Evolutionary conservation across 2,113 vertebrate species (phyloP).

Genomic region (Lepisosteus osseus): DNA sequence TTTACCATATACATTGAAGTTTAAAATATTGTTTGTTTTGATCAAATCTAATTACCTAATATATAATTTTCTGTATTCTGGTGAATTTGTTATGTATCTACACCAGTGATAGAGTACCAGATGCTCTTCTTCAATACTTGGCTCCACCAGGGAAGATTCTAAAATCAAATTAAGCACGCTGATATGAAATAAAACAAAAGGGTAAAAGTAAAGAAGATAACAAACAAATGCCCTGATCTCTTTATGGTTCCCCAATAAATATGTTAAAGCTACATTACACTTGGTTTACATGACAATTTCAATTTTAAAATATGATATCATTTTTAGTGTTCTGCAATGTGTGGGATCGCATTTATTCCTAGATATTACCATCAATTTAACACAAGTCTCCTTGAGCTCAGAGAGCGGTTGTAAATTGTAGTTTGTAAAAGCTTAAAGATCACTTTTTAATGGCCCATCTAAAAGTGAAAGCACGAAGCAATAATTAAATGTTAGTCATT

Average conservation of each 20-base stretch:
- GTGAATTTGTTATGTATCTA: constrained; percentile 41
- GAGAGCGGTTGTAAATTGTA: constrained; percentile 3
- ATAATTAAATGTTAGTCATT: neutral
- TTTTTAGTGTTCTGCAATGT: constrained; percentile 19
- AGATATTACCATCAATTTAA: constrained; percentile 19
- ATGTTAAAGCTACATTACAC: constrained; percentile 29
- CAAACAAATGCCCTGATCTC: constrained; percentile 8
- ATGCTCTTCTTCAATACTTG: no score
- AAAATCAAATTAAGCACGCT: no score
- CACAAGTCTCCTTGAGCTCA: constrained; percentile 8
- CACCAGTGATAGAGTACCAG: constrained; percentile 45
- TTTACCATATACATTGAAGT: no score
- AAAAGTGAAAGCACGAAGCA: neutral
- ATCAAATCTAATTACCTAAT: neutral
- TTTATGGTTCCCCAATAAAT: constrained; percentile 15
- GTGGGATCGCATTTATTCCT: constrained; percentile 27
- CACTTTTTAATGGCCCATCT: neutral
- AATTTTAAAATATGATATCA: constrained; percentile 41
- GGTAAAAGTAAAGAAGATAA: constrained; percentile 28
- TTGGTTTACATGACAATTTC: constrained; percentile 39
- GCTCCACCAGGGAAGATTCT: no score
- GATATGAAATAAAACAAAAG: no score
- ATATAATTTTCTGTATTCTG: constrained; percentile 27
- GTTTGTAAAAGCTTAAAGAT: neutral
- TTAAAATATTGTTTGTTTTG: no score